phyloP scores from a whole-genome alignment of 2,888 invertebrate species.

The Macrostomum cliftonense region DNA sequence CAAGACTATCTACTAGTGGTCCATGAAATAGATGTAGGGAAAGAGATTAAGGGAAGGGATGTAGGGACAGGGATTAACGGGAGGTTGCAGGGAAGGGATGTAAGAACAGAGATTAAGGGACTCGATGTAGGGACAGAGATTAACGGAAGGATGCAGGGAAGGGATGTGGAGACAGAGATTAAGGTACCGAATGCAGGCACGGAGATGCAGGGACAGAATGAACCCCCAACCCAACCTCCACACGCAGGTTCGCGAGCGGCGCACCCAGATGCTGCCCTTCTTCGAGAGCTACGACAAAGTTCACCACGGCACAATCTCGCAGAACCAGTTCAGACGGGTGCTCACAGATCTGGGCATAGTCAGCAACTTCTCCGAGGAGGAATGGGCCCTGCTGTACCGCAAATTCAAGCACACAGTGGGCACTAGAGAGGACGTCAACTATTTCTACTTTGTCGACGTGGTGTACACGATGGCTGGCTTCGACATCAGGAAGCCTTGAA shows the following conservation, averaged over 20 bases:
- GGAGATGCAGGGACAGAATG: no score
- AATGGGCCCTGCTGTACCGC: slow-evolving; percentile 26
- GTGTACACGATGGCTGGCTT: slow-evolving; percentile 26
- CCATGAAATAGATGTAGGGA: no score
- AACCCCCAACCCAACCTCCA: no score
- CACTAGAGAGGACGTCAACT: slow-evolving; percentile 27
- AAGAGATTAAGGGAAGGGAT: no score
- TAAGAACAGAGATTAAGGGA: no score
- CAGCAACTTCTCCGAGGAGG: slow-evolving; percentile 25
- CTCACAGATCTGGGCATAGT: slow-evolving; percentile 30
- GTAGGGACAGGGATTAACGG: no score
- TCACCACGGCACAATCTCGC: slow-evolving; percentile 29
- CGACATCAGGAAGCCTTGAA: slow-evolving; percentile 24
- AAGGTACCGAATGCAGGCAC: no score
- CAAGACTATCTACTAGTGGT: no score
- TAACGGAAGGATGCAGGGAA: no score
- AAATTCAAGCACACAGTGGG: slow-evolving; percentile 31
- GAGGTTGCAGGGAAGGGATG: no score
- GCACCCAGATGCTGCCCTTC: slow-evolving; percentile 34
- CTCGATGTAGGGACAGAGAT: no score
- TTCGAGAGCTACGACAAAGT: slow-evolving; percentile 36
- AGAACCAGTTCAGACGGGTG: slow-evolving; percentile 30
- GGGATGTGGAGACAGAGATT: no score
- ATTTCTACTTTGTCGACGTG: slow-evolving; percentile 30
- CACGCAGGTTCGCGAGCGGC: slow-evolving; percentile 27